A percentile compares a stretch with the other conserved stretches of the same genome.
These are phyloP conservation scores for Meiosimyza platycephala DNA, from an alignment of 2,888 invertebrate genomes.

Conservation along the genomic window DNA sequence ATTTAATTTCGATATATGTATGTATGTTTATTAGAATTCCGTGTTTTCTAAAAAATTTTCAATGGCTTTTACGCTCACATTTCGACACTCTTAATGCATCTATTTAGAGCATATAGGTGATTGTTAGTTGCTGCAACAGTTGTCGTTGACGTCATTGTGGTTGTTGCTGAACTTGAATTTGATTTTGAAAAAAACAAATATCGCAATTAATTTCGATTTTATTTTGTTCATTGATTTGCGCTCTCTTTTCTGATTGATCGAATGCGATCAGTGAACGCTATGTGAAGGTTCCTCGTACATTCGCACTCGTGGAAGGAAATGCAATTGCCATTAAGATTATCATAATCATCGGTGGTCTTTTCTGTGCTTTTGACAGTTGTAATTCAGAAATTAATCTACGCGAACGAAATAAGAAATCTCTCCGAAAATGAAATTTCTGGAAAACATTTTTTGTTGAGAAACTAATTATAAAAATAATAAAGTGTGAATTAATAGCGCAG, in stretches of 20 bases:
- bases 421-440: background rate
- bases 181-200: constrained; percentile 5
- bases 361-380: constrained; percentile 14
- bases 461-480: background rate
- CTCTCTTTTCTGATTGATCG: no score
- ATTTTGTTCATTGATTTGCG: background rate
- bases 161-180: constrained; percentile 31
- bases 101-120: background rate
- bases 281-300: no score
- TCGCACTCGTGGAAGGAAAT: no score
- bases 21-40: no score
- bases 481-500: background rate
- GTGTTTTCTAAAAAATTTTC: no score
- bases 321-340: constrained; percentile 6
- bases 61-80: no score
- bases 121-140: background rate
- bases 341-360: constrained; percentile 7
- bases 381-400: background rate
- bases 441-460: background rate
- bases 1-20: no score
- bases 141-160: constrained; percentile 12
- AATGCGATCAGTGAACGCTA: no score
- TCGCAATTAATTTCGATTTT: background rate
- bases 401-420: background rate
- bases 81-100: background rate